These are phyloP conservation scores for Stictonetta naevosa DNA, from an alignment of 2,113 vertebrate species.

Conservation along the genomic window DNA sequence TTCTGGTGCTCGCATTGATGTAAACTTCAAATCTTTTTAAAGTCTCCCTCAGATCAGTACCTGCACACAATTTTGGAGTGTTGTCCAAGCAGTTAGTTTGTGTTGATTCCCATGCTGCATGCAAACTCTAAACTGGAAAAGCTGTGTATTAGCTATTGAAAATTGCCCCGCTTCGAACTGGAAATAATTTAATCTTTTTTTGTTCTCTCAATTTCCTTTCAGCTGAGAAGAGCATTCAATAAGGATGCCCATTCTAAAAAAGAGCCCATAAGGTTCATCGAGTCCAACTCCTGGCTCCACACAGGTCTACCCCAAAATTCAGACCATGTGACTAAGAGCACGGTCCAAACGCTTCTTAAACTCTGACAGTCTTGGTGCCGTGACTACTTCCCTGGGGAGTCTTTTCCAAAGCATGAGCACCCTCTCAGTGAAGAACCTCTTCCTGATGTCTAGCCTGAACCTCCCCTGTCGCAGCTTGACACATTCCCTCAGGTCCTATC, in stretches of 20 bases:
- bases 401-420: too few species aligned
- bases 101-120: not conserved
- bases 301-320: too few species aligned
- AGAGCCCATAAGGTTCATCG: not conserved
- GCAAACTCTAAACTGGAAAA: not conserved
- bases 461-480: too few species aligned
- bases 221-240: not conserved
- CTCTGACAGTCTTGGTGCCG: too few species aligned
- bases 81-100: not conserved
- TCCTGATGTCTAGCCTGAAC: too few species aligned
- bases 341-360: too few species aligned
- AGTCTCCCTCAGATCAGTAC: not conserved
- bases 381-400: too few species aligned
- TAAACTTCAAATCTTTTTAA: not conserved
- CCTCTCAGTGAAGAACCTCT: too few species aligned
- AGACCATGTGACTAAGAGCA: too few species aligned
- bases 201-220: not conserved
- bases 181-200: not conserved
- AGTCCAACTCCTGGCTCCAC: too few species aligned
- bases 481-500: too few species aligned
- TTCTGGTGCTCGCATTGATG: not conserved
- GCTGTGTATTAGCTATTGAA: not conserved
- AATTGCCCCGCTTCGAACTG: not conserved
- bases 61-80: not conserved
- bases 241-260: not conserved